phyloP scores from a whole-genome alignment of 2,888 invertebrate species.

The Chloroclystis v-ata region DNA sequence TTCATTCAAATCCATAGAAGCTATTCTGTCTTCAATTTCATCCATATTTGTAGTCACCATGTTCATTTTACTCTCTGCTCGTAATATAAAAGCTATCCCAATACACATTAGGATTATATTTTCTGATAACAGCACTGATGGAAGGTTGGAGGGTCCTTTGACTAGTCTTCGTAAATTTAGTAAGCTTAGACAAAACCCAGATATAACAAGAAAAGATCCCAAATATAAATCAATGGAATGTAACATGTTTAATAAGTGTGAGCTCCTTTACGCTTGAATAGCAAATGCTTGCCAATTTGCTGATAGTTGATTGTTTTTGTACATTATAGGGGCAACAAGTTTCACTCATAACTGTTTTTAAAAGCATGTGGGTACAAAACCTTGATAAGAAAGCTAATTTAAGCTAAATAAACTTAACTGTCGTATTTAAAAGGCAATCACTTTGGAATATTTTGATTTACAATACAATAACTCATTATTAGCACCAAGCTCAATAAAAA shows the following conservation, averaged over 20 bases:
- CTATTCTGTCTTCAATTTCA: slow-evolving; percentile 45
- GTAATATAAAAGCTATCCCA: slow-evolving; percentile 55
- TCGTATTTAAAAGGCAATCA: too few relatives aligned
- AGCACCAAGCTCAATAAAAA: too few relatives aligned
- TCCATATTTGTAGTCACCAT: slow-evolving; percentile 41
- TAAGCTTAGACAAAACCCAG: slow-evolving; percentile 58
- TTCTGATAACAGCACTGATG: slow-evolving; percentile 59
- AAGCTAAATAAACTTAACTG: neutral
- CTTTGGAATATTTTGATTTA: too few relatives aligned
- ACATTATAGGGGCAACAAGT: slow-evolving; percentile 62
- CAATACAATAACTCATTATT: too few relatives aligned
- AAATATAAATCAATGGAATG: slow-evolving; percentile 54
- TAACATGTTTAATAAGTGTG: slow-evolving; percentile 39
- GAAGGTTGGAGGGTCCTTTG: slow-evolving; percentile 42
- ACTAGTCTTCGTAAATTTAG: slow-evolving; percentile 56
- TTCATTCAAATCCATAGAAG: slow-evolving; percentile 28
- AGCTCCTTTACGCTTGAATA: slow-evolving; percentile 17
- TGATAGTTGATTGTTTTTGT: slow-evolving; percentile 47
- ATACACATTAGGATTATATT: slow-evolving; percentile 61
- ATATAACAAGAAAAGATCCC: slow-evolving; percentile 56
- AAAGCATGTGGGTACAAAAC: neutral
- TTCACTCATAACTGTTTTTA: slow-evolving; percentile 10
- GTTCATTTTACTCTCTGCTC: slow-evolving; percentile 45
- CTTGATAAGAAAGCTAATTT: neutral
- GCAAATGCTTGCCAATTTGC: slow-evolving; percentile 39